These are phyloP conservation scores for Olivierus martensii DNA, from an alignment of 1,140 invertebrate genomes.

Conservation along the genomic window DNA sequence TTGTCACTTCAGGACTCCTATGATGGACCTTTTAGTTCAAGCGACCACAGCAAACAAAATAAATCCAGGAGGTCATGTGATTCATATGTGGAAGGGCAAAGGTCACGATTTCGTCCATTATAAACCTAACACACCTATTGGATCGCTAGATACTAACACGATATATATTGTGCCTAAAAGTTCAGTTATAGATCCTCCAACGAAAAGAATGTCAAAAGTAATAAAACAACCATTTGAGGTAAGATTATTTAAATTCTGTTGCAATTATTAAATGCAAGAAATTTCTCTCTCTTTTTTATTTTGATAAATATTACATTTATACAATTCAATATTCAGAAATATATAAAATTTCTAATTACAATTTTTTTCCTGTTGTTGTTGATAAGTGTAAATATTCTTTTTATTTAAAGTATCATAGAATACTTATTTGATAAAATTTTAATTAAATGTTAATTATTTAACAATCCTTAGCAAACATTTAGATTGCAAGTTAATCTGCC, in stretches of 20 bases:
- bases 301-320: too few species aligned
- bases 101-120: conserved; percentile 37
- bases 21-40: conserved; percentile 68
- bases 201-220: conserved; percentile 13
- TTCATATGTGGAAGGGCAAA: conserved; percentile 31
- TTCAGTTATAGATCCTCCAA: background rate
- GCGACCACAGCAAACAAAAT: conserved; percentile 49
- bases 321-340: too few species aligned
- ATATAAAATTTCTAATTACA: too few species aligned
- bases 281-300: too few species aligned
- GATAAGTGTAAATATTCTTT: background rate
- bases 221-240: conserved; percentile 47
- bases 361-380: too few species aligned
- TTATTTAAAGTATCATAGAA: background rate
- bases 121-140: conserved; percentile 64
- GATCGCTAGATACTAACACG: conserved; percentile 36
- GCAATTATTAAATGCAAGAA: too few species aligned
- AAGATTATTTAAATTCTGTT: conserved; percentile 1
- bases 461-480: conserved; percentile 44
- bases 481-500: conserved; percentile 64
- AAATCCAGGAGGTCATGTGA: conserved; percentile 12
- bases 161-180: conserved; percentile 46
- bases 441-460: background rate
- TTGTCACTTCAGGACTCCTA: conserved; percentile 42
- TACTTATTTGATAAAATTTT: too few species aligned